Evolutionary conservation across 2,888 invertebrate species (phyloP).

Genomic region (Nemoura dubitans): DNA sequence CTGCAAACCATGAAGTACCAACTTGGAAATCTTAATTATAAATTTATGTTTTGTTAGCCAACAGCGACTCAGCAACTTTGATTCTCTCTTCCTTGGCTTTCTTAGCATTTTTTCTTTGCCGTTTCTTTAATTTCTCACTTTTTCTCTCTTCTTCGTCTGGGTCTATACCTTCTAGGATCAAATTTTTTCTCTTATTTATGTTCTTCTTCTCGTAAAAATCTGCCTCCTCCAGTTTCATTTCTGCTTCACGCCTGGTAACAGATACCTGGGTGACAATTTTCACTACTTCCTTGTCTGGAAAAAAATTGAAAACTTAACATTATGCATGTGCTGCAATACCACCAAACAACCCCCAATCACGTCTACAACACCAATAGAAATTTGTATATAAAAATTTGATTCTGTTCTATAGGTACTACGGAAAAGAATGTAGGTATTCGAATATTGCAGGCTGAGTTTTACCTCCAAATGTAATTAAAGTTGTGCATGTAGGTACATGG

Average conservation of each 20-base stretch:
- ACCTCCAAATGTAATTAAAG: no score
- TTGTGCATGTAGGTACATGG: no score
- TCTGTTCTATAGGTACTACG: no score
- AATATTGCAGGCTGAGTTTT: no score
- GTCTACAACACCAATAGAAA: no score
- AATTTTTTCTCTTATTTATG: slow-evolving; percentile 87
- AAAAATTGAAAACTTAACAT: not conserved
- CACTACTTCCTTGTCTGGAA: slow-evolving; percentile 85
- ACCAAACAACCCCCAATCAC: no score
- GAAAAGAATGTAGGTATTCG: no score
- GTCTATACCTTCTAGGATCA: slow-evolving; percentile 86
- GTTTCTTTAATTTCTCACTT: slow-evolving; percentile 44
- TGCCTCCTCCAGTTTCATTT: slow-evolving; percentile 88
- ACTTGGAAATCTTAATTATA: not conserved
- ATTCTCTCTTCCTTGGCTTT: slow-evolving; percentile 47
- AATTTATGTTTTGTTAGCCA: not conserved
- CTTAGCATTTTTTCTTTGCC: slow-evolving; percentile 49
- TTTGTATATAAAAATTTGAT: no score
- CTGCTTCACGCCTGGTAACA: slow-evolving; percentile 91
- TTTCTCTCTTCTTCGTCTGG: slow-evolving; percentile 67
- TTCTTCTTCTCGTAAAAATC: slow-evolving; percentile 89
- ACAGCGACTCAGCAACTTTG: slow-evolving; percentile 26
- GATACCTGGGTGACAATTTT: slow-evolving; percentile 93
- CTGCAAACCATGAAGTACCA: no score
- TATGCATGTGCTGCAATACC: no score